A percentile compares a stretch with the other conserved stretches of the same genome.
phyloP scores from a whole-genome alignment of 2,113 vertebrate genomes.

The Poeciliopsis turrubarensis region DNA sequence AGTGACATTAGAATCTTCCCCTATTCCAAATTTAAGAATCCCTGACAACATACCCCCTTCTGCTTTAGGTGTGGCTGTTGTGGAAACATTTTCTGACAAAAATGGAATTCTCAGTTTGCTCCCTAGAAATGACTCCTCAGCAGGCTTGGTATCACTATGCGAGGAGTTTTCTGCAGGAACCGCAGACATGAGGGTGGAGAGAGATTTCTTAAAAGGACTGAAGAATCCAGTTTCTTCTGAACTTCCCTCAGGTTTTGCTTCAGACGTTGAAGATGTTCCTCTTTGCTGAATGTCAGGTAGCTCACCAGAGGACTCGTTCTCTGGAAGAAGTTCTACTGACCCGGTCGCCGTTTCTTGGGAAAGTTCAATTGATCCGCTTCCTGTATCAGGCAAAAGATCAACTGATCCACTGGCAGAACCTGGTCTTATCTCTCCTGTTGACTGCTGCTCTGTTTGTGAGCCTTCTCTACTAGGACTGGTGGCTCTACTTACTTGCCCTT shows the following conservation, averaged over 20 bases:
- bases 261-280: constrained; percentile 40
- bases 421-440: constrained; percentile 50
- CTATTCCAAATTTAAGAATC: constrained; percentile 77
- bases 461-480: constrained; percentile 31
- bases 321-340: constrained; percentile 77
- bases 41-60: constrained; percentile 77
- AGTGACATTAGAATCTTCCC: constrained; percentile 60
- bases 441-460: constrained; percentile 53
- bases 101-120: constrained; percentile 85
- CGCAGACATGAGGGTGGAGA: constrained; percentile 85
- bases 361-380: constrained; percentile 67
- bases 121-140: constrained; percentile 78
- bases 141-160: constrained; percentile 52
- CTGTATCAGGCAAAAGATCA: constrained; percentile 68
- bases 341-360: constrained; percentile 64
- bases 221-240: constrained; percentile 83
- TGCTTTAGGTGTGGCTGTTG: constrained; percentile 58
- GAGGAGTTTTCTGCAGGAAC: constrained; percentile 67
- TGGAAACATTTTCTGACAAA: constrained; percentile 76
- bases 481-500: constrained; percentile 36
- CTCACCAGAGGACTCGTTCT: constrained; percentile 79
- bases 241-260: constrained; percentile 63
- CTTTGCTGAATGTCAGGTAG: constrained; percentile 73
- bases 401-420: constrained; percentile 71
- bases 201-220: constrained; percentile 90